Evolutionary conservation across 1,140 invertebrate genomes (phyloP).

Genomic region (Lepidurus arcticus): DNA sequence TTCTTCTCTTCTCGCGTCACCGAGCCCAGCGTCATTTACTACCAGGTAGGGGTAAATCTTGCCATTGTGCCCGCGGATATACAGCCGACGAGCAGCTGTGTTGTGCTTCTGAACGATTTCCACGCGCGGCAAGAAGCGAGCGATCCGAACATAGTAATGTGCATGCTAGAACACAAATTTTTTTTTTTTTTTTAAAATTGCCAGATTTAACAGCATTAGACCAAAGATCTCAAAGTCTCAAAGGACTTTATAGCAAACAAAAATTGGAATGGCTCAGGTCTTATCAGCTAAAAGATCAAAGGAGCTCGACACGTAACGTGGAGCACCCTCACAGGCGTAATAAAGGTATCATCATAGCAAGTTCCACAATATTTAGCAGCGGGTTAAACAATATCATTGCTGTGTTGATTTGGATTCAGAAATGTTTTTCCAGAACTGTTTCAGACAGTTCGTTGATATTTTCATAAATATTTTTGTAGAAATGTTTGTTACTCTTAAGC

Average conservation of each 20-base stretch:
- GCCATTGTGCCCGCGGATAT: slow-evolving; percentile 92
- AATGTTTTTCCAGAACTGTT: no score
- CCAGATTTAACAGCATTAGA: slow-evolving; percentile 25
- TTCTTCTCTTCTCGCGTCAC: slow-evolving; percentile 87
- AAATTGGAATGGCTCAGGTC: slow-evolving; percentile 37
- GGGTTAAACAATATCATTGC: no score
- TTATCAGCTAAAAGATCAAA: slow-evolving; percentile 39
- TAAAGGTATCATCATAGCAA: not conserved
- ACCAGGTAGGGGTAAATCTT: slow-evolving; percentile 93
- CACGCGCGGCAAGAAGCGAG: slow-evolving; percentile 90
- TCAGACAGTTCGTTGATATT: no score
- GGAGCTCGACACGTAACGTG: slow-evolving; percentile 35
- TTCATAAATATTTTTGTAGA: no score
- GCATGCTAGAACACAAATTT: slow-evolving; percentile 58
- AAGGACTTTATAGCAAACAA: not conserved
- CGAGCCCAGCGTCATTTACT: slow-evolving; percentile 88
- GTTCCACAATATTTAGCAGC: no score
- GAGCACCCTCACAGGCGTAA: not conserved
- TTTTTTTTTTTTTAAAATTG: no score
- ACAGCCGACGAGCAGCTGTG: slow-evolving; percentile 81
- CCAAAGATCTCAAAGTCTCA: slow-evolving; percentile 25
- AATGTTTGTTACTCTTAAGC: no score
- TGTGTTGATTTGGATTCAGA: no score
- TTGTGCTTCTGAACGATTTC: slow-evolving; percentile 97
- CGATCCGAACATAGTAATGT: slow-evolving; percentile 87